A percentile compares a stretch with the other conserved stretches of the same genome.
These are phyloP conservation scores for Mobula hypostoma DNA, from an alignment of 2,113 vertebrate genomes.

Conservation along the genomic window DNA sequence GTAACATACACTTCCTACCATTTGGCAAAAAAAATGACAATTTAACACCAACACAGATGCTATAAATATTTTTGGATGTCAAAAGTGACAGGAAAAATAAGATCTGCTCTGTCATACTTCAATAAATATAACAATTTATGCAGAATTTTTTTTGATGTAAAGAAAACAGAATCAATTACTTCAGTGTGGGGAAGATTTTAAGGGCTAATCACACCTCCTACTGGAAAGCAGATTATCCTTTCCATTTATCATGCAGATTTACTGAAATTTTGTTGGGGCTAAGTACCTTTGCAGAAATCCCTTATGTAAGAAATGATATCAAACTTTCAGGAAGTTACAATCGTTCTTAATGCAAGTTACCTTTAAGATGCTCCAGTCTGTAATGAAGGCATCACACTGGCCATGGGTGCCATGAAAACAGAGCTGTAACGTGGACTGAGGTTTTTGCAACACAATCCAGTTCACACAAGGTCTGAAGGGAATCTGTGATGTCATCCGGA, in stretches of 20 bases:
- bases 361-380: no score
- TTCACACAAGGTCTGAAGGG: no score
- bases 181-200: background rate
- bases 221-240: background rate
- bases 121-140: background rate
- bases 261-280: background rate
- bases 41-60: background rate
- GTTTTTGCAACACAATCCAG: no score
- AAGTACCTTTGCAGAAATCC: background rate
- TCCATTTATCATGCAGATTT: background rate
- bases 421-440: no score
- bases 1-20: background rate
- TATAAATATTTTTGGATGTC: background rate
- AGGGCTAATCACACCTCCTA: constrained; percentile 7
- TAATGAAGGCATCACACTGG: no score
- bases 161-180: constrained; percentile 3
- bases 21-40: background rate
- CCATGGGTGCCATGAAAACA: no score
- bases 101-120: background rate
- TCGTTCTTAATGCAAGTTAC: background rate
- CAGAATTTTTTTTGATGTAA: background rate
- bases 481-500: no score
- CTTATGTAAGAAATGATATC: background rate
- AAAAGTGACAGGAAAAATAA: background rate
- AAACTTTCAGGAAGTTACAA: background rate